A percentile compares a stretch with the other conserved stretches of the same genome.
Conservation (phyloP, 2,113 vertebrate species). For the Microcebus griseorufus region DNA sequence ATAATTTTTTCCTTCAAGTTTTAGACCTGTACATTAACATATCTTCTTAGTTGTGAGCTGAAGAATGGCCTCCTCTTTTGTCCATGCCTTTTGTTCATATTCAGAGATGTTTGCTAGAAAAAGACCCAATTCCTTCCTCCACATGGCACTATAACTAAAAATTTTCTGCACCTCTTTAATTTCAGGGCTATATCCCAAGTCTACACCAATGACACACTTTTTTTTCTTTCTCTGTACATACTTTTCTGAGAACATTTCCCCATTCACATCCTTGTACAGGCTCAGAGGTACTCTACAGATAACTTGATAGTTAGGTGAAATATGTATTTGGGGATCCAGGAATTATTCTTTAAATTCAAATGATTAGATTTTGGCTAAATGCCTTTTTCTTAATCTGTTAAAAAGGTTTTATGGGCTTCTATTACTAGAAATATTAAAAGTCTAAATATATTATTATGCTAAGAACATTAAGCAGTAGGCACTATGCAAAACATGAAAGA, state of each 20-base stretch:
- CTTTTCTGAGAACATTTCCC: neutral
- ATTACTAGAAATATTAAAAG: neutral
- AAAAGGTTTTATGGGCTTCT: neutral
- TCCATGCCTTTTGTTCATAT: neutral
- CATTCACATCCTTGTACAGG: neutral
- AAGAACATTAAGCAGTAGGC: neutral
- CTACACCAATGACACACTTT: neutral
- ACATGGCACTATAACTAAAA: neutral
- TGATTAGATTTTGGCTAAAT: neutral
- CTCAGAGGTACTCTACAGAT: neutral
- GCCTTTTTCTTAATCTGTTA: neutral
- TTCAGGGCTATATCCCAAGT: neutral
- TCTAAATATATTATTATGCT: neutral
- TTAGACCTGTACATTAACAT: neutral
- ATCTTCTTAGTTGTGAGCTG: neutral
- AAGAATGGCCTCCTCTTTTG: neutral
- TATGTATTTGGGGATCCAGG: neutral
- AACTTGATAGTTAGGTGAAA: neutral
- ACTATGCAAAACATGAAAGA: neutral
- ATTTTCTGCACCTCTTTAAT: neutral
- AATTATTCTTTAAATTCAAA: slow-evolving; percentile 30
- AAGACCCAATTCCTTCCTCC: neutral
- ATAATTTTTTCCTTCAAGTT: neutral
- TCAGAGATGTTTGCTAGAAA: neutral
- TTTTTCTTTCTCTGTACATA: neutral